These are phyloP conservation scores for Crypturellus undulatus DNA, from an alignment of 2,113 vertebrate genomes.

Conservation along the genomic window DNA sequence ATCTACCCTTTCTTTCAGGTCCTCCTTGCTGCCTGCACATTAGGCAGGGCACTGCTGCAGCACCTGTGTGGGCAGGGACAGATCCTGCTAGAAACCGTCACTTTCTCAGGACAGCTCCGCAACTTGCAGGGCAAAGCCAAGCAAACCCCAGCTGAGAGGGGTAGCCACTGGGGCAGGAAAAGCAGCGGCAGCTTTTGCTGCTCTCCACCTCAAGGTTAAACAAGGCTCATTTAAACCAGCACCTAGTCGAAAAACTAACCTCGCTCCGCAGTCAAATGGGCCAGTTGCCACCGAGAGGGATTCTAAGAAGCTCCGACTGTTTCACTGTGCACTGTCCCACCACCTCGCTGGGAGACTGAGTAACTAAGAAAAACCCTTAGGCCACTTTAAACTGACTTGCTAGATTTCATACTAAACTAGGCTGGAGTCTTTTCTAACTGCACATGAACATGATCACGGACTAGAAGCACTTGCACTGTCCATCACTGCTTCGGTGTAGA, in stretches of 20 bases:
- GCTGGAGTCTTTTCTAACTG: not conserved
- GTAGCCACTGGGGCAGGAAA: not conserved
- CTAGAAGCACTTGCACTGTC: not conserved
- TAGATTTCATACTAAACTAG: too few relatives aligned
- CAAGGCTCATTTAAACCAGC: not conserved
- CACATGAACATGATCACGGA: accelerated
- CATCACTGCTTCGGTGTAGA: not conserved
- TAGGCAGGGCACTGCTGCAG: not conserved
- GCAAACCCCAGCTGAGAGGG: not conserved
- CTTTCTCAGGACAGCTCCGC: not conserved
- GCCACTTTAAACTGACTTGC: too few relatives aligned
- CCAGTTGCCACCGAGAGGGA: not conserved
- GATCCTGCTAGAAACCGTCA: not conserved
- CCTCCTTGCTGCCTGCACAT: not conserved
- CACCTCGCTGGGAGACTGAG: not conserved
- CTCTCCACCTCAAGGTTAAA: not conserved
- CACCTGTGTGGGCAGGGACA: not conserved
- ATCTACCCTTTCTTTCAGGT: not conserved
- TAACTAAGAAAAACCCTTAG: not conserved
- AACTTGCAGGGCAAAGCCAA: not conserved
- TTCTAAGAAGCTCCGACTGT: not conserved
- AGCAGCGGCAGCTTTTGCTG: not conserved
- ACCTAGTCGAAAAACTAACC: not conserved
- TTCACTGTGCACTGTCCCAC: not conserved
- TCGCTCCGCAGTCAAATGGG: not conserved